A percentile compares a stretch with the other conserved stretches of the same genome.
These are phyloP conservation scores for Troides aeacus DNA, from an alignment of 2,888 invertebrate genomes.

Conservation along the genomic window DNA sequence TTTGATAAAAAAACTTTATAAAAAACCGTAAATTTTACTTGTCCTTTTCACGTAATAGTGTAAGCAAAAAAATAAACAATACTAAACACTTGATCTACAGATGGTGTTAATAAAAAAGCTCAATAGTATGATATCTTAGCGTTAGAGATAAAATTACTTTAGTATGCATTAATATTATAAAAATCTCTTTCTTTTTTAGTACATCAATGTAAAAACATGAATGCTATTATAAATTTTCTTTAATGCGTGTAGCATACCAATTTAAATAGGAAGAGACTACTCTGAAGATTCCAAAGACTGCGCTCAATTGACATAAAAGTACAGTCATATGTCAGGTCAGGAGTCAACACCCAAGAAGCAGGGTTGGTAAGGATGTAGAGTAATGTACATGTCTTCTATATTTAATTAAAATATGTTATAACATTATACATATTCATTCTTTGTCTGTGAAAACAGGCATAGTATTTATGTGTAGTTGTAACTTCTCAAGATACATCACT, in stretches of 20 bases:
- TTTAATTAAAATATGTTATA: not conserved
- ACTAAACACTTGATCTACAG: too few relatives aligned
- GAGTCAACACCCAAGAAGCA: slow-evolving; percentile 24
- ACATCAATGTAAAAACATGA: too few relatives aligned
- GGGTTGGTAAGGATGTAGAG: not conserved
- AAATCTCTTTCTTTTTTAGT: too few relatives aligned
- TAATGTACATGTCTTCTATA: not conserved
- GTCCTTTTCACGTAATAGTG: too few relatives aligned
- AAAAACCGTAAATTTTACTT: not conserved
- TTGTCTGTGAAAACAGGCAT: not conserved
- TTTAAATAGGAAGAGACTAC: too few relatives aligned
- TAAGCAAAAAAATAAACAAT: too few relatives aligned
- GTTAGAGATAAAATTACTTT: too few relatives aligned
- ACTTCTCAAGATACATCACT: not conserved
- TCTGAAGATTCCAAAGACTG: not conserved
- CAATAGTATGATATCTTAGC: too few relatives aligned
- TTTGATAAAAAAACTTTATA: not conserved
- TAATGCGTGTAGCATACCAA: too few relatives aligned
- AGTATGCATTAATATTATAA: too few relatives aligned
- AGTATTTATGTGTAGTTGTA: not conserved
- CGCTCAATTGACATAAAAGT: slow-evolving; percentile 16
- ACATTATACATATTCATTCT: not conserved
- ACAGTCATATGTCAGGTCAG: slow-evolving; percentile 18
- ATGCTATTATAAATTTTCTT: too few relatives aligned
- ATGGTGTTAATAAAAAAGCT: too few relatives aligned